A percentile compares a stretch with the other conserved stretches of the same genome.
phyloP scores from a whole-genome alignment of 2,113 vertebrate species.

The Corythaeola cristata region DNA sequence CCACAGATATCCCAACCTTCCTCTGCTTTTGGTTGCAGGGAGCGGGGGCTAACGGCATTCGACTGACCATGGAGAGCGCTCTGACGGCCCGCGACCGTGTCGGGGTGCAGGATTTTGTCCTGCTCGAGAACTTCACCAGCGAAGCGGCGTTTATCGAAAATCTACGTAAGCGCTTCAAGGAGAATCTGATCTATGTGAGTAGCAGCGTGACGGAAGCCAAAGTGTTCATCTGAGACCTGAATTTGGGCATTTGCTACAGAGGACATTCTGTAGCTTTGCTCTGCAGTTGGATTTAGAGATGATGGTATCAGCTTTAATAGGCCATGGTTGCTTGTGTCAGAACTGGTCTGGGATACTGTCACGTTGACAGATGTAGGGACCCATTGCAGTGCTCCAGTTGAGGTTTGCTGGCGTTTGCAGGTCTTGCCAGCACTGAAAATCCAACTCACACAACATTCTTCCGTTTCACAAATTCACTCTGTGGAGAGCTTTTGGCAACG shows the following conservation, averaged over 20 bases:
- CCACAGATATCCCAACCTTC: background rate
- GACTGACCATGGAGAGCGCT: conserved; percentile 95
- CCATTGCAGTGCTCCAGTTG: background rate
- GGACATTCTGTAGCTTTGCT: accelerated
- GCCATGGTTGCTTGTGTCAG: background rate
- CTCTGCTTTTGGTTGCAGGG: conserved; percentile 72
- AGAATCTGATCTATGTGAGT: conserved; percentile 97
- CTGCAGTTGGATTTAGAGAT: background rate
- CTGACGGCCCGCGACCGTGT: conserved; percentile 96
- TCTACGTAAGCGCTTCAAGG: conserved; percentile 93
- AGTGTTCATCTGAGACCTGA: background rate
- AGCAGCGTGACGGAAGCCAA: background rate
- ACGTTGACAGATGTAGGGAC: accelerated
- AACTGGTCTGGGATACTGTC: background rate
- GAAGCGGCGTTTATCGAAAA: conserved; percentile 97
- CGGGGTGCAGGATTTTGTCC: conserved; percentile 96
- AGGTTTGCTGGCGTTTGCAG: background rate
- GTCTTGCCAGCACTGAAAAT: background rate
- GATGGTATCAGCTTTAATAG: background rate
- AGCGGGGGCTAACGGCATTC: conserved; percentile 86
- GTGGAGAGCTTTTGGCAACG: background rate
- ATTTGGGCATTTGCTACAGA: background rate
- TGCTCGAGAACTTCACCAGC: conserved; percentile 96
- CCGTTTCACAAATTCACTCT: background rate
- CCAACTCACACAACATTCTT: background rate